These are phyloP conservation scores for Ceuthmochares aereus DNA, from an alignment of 2,113 vertebrate genomes.

Conservation along the genomic window DNA sequence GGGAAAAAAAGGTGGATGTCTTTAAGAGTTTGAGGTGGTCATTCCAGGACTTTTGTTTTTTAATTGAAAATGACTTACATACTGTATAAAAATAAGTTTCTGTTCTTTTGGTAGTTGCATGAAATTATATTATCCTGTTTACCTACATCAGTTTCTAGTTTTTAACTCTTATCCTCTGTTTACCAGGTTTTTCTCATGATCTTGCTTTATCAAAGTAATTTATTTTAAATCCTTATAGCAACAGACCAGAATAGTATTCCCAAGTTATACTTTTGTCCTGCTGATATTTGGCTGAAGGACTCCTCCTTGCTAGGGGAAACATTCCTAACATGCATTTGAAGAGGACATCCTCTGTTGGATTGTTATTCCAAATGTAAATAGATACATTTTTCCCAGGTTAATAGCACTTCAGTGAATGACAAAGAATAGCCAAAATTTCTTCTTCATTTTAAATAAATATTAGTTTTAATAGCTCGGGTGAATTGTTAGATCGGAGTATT, in stretches of 20 bases:
- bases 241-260: not conserved
- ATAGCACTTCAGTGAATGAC: not conserved
- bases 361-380: not conserved
- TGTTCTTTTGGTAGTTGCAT: not conserved
- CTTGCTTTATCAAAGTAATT: not conserved
- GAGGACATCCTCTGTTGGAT: not conserved
- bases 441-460: constrained; percentile 28
- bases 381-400: not conserved
- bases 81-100: not conserved
- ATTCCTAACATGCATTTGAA: not conserved
- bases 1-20: not conserved
- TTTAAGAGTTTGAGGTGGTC: not conserved
- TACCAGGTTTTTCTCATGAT: not conserved
- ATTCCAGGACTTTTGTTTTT: not conserved
- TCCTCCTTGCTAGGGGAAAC: not conserved
- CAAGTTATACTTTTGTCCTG: not conserved
- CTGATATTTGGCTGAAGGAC: not conserved
- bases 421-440: not conserved
- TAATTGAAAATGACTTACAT: not conserved
- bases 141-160: not conserved
- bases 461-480: constrained; percentile 1
- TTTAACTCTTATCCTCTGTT: not conserved
- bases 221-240: not conserved
- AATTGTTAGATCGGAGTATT: not conserved
- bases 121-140: not conserved